phyloP scores from a whole-genome alignment of 2,888 invertebrate genomes.

The Acrocyrtus sp. region DNA sequence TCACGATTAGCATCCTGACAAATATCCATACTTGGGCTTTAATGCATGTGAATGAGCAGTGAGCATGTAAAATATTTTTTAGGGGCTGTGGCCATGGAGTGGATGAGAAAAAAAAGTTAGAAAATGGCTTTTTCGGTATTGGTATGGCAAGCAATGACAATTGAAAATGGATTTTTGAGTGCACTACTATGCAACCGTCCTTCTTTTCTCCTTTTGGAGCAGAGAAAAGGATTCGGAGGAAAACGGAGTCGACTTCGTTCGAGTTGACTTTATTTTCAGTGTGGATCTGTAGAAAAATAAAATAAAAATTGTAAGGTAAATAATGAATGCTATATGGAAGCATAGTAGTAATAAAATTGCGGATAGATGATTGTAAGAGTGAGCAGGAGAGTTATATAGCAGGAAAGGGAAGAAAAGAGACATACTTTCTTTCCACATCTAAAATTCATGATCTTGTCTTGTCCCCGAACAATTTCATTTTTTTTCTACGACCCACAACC shows the following conservation, averaged over 20 bases:
- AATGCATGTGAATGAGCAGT: too few relatives aligned
- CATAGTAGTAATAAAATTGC: not conserved
- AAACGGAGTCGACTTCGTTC: not conserved
- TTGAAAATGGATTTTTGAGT: too few relatives aligned
- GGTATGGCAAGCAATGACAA: too few relatives aligned
- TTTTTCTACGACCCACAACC: too few relatives aligned
- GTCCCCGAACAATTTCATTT: slow-evolving; percentile 16
- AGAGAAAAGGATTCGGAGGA: too few relatives aligned
- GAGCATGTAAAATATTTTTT: too few relatives aligned
- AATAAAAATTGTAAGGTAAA: not conserved
- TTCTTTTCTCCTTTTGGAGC: too few relatives aligned
- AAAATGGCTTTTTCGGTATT: too few relatives aligned
- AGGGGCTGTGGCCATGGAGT: too few relatives aligned
- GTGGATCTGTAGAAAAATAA: not conserved
- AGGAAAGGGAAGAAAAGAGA: slow-evolving; percentile 24
- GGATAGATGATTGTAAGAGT: not conserved
- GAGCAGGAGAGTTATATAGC: slow-evolving; percentile 1
- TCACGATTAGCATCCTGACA: not conserved
- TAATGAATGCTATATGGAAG: not conserved
- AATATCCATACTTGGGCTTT: too few relatives aligned
- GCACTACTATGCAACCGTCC: too few relatives aligned
- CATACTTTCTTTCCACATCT: slow-evolving; percentile 41
- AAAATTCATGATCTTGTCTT: slow-evolving; percentile 50
- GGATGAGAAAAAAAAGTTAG: too few relatives aligned
- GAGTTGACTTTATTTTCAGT: not conserved